These are phyloP conservation scores for Semotilus atromaculatus DNA, from an alignment of 2,797 vertebrate genomes.

Conservation along the genomic window DNA sequence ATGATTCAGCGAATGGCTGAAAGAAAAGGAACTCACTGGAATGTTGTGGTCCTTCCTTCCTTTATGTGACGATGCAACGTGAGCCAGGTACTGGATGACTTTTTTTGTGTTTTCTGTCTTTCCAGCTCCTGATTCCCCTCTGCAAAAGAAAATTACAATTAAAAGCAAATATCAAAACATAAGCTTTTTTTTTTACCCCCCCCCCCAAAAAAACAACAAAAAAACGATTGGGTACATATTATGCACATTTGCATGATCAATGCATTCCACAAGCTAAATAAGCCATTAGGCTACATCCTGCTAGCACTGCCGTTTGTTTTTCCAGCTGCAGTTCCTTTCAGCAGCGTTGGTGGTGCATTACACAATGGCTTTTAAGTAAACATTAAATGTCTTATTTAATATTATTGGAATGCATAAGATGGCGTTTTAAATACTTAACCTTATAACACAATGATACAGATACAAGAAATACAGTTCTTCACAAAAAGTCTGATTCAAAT, in stretches of 20 bases:
- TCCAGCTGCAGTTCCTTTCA: slow-evolving; percentile 27
- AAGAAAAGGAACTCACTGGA: slow-evolving; percentile 87
- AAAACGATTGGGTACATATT: too few relatives aligned
- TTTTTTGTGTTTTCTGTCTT: slow-evolving; percentile 99
- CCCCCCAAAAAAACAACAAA: too few relatives aligned
- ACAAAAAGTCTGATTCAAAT: background rate
- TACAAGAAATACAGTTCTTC: background rate
- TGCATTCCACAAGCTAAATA: slow-evolving; percentile 3
- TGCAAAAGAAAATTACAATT: slow-evolving; percentile 64
- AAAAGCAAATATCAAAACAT: slow-evolving; percentile 54
- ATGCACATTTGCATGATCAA: background rate
- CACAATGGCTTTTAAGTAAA: background rate
- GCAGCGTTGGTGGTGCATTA: background rate
- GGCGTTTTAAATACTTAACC: background rate
- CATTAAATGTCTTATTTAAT: background rate
- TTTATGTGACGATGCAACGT: slow-evolving; percentile 98
- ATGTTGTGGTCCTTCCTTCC: slow-evolving; percentile 97
- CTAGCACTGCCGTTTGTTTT: slow-evolving; percentile 8
- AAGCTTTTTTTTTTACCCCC: background rate
- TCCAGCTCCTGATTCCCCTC: slow-evolving; percentile 98
- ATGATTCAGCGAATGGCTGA: background rate
- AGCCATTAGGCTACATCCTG: background rate
- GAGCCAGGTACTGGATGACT: slow-evolving; percentile 98
- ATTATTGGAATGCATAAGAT: background rate
- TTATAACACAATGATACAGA: background rate